These are phyloP conservation scores for Crocallis elinguaria DNA, from an alignment of 2,888 invertebrate genomes.

Conservation along the genomic window DNA sequence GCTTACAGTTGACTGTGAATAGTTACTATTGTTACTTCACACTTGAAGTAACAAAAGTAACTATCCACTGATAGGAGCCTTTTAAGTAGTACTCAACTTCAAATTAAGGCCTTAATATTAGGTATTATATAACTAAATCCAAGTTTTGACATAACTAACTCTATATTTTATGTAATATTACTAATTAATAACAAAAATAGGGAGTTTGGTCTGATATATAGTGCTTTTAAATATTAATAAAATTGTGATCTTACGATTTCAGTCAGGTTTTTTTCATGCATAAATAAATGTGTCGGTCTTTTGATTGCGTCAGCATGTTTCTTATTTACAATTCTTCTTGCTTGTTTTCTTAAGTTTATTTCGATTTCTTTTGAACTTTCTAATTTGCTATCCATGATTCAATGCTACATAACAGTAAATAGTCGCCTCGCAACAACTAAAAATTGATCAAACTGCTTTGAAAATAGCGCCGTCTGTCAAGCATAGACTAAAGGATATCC, in stretches of 20 bases:
- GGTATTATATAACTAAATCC: no score
- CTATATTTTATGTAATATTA: no score
- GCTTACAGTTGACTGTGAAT: no score
- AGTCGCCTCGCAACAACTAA: constrained; percentile 14
- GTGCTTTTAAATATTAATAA: not conserved
- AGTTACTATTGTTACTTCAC: no score
- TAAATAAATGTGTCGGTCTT: constrained; percentile 79
- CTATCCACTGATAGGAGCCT: no score
- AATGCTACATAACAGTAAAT: constrained; percentile 1
- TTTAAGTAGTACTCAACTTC: no score
- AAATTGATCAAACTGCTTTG: constrained; percentile 49
- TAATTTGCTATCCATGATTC: constrained; percentile 35
- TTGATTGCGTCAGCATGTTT: constrained; percentile 56
- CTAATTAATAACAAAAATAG: no score
- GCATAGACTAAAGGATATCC: no score
- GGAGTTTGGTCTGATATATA: no score
- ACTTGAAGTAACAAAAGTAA: not conserved
- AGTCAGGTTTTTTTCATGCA: constrained; percentile 84
- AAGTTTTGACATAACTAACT: no score
- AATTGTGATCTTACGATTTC: constrained; percentile 80
- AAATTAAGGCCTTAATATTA: no score
- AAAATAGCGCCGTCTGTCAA: constrained; percentile 60
- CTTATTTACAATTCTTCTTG: constrained; percentile 63
- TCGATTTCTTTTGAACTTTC: constrained; percentile 58
- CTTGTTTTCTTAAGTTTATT: constrained; percentile 64